Conservation (phyloP, 2,797 vertebrate species). For the Enoplosus armatus region DNA sequence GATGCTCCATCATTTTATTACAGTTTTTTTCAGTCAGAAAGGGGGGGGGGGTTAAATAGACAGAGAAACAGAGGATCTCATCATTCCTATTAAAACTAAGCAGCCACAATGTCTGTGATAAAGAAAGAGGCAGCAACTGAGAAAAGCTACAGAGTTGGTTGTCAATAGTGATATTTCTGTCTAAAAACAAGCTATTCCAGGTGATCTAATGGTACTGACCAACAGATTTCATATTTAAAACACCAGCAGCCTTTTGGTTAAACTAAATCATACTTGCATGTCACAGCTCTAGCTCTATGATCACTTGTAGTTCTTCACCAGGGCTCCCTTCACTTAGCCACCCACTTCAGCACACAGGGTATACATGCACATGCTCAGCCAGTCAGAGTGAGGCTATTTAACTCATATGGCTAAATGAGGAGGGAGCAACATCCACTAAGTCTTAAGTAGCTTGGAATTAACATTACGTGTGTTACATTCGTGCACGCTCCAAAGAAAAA, state of each 20-base stretch:
- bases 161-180: not conserved
- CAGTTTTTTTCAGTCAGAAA: not conserved
- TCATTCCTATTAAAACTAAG: constrained; percentile 56
- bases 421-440: not conserved
- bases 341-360: not conserved
- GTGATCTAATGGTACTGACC: constrained; percentile 4
- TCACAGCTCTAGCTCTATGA: not conserved
- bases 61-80: constrained; percentile 53
- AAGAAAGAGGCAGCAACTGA: constrained; percentile 19
- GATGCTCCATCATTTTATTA: constrained; percentile 70
- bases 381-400: constrained; percentile 12
- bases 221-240: constrained; percentile 29
- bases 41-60: constrained; percentile 40
- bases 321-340: not conserved
- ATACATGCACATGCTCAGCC: not conserved
- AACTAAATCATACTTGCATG: not conserved
- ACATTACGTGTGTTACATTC: not conserved
- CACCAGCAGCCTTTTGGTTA: constrained; percentile 7
- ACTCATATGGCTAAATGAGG: constrained; percentile 2
- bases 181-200: constrained; percentile 27
- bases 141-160: constrained; percentile 24
- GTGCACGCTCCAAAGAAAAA: not conserved
- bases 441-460: not conserved
- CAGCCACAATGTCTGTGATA: constrained; percentile 39
- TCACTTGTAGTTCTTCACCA: constrained; percentile 14